Evolutionary conservation across 2,113 vertebrate genomes (phyloP).

Genomic region (Melanostigma gelatinosum): DNA sequence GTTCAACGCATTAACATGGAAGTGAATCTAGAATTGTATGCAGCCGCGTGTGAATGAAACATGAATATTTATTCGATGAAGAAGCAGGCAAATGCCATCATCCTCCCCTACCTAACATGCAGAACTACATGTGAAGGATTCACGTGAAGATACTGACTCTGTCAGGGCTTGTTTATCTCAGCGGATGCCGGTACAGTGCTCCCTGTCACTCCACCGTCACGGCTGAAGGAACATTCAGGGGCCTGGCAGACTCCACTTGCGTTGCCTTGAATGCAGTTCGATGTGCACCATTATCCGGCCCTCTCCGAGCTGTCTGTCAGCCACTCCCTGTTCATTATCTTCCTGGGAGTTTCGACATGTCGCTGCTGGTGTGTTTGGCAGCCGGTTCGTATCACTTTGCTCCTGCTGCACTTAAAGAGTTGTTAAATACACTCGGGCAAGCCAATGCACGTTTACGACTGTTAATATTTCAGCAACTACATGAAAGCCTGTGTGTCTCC

Average conservation of each 20-base stretch:
- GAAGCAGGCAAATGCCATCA: neutral
- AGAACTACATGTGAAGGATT: no score
- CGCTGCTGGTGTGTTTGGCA: constrained; percentile 24
- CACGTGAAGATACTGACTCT: neutral
- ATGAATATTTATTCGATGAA: neutral
- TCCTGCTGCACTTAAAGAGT: neutral
- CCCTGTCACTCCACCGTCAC: constrained; percentile 1
- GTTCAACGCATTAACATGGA: neutral
- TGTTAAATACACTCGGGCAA: neutral
- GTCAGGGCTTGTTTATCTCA: neutral
- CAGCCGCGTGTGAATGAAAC: neutral
- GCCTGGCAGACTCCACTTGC: neutral
- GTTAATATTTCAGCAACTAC: constrained; percentile 17
- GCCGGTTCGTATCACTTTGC: constrained; percentile 30
- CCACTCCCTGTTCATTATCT: neutral
- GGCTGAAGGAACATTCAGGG: neutral
- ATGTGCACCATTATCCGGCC: constrained; percentile 6
- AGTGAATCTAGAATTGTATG: neutral
- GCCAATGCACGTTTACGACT: neutral
- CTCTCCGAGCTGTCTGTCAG: neutral
- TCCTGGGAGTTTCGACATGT: constrained; percentile 16
- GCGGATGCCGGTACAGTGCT: neutral
- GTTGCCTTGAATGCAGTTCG: neutral
- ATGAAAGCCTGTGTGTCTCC: neutral
- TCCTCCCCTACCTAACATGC: neutral